phyloP scores from a whole-genome alignment of 2,888 invertebrate genomes.

The Agrochola lychnidis region DNA sequence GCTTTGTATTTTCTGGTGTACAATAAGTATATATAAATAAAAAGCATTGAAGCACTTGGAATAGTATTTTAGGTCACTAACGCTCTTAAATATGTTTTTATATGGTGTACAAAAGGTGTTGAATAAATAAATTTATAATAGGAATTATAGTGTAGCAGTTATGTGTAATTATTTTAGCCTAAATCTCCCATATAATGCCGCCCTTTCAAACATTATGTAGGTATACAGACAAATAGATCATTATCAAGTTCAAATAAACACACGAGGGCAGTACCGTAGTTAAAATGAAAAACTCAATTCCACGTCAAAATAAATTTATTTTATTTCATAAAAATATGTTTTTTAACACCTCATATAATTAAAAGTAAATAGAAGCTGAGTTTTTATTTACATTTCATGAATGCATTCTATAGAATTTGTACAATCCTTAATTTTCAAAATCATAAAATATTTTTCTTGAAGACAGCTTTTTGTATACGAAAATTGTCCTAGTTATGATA shows the following conservation, averaged over 20 bases:
- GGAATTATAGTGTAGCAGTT: too few relatives aligned
- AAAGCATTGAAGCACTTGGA: too few relatives aligned
- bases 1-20: too few relatives aligned
- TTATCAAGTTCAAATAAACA: not conserved
- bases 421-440: not conserved
- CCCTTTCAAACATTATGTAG: not conserved
- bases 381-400: not conserved
- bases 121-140: too few relatives aligned
- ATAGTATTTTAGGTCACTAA: too few relatives aligned
- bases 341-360: not conserved
- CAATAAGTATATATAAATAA: too few relatives aligned
- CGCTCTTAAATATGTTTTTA: too few relatives aligned
- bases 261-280: not conserved
- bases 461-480: not conserved
- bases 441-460: too few relatives aligned
- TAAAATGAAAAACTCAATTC: constrained; percentile 5
- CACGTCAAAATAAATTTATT: not conserved
- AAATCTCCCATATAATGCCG: too few relatives aligned
- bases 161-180: too few relatives aligned
- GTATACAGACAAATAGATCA: not conserved
- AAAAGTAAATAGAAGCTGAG: not conserved
- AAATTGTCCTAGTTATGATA: not conserved
- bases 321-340: not conserved
- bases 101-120: too few relatives aligned
- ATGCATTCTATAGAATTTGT: not conserved